Percentiles rank a stretch among this genome's conserved stretches.
Conservation (phyloP, 2,888 invertebrate genomes). For the Chrysomela aeneicollis region DNA sequence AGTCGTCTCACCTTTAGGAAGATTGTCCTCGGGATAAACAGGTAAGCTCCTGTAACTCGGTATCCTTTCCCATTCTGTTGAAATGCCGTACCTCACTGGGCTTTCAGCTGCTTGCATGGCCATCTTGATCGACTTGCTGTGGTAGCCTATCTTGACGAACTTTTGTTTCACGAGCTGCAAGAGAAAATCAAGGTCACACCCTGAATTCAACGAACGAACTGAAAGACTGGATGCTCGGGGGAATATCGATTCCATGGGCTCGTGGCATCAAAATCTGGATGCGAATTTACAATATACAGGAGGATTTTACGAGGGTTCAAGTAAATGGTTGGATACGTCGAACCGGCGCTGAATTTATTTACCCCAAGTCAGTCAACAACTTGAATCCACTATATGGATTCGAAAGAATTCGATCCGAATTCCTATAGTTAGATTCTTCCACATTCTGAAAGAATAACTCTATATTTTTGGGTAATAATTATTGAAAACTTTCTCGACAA, state of each 20-base stretch:
- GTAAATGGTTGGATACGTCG: too few species aligned
- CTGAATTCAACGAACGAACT: not conserved
- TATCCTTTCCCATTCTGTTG: constrained; percentile 48
- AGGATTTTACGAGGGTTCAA: too few species aligned
- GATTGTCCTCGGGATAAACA: constrained; percentile 44
- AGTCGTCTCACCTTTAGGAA: constrained; percentile 54
- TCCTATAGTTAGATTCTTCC: too few species aligned
- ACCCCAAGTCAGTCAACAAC: too few species aligned
- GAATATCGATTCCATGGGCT: not conserved
- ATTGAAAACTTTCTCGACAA: too few species aligned
- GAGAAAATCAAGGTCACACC: constrained; percentile 19
- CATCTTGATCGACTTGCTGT: constrained; percentile 49
- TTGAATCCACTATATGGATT: too few species aligned
- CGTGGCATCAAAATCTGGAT: not conserved
- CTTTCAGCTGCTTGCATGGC: constrained; percentile 55
- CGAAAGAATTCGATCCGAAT: too few species aligned
- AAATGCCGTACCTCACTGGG: constrained; percentile 51
- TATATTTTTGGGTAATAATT: too few species aligned
- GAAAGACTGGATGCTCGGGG: not conserved
- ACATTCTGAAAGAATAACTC: too few species aligned
- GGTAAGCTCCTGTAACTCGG: constrained; percentile 36
- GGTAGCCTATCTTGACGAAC: constrained; percentile 55
- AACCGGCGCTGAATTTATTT: too few species aligned
- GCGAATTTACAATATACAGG: not conserved
- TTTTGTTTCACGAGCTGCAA: constrained; percentile 28